Evolutionary conservation across 2,888 invertebrate genomes (phyloP), one percentile per base, ranked within the genome.

Genomic region (Andrena minutula): DNA sequence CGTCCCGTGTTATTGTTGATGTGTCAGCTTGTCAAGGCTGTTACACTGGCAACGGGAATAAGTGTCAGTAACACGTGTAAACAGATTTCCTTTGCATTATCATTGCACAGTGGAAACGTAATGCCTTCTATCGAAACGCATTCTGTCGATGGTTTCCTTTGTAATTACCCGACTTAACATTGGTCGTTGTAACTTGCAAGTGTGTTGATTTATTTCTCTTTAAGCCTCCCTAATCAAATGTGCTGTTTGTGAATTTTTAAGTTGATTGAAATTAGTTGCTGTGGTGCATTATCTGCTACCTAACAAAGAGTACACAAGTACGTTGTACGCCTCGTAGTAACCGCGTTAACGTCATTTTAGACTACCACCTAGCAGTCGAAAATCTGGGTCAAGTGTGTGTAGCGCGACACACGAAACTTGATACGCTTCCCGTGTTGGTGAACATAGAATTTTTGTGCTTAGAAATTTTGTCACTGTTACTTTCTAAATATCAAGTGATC

Each of bases 331-430:
- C 78, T 80, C 12, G 4, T 8, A 32, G 79, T 61, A 86, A 85
- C 82, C 69, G 86, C 75, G 83, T 86, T 80, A 86, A 66, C 79
- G 78, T 75, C 84, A 77, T 76, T 71, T 64, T 86, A 30, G 69
- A 70, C 56, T 65, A 58, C 60, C 77, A 79, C 85, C 82, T 73
- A 70, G 86, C 81, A 76, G 73, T 80, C 30, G 61, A 75, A 79
- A 89, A 92, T 90, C 82, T 87, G 81, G 91, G 91, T 92, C 92
- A 91, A 91, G 91, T 90, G 86, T 90, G 86, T 86, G 85, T 79
- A 82, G 83, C 85, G 83, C 84, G 85, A 87, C 86, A 85, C 86
- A 86, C 89, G 85, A 89, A 91, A 90, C 88, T 90, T 90, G 88
- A 91, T 87, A 87, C 88, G 84, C 84, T 88, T 83, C 73, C 68